A percentile compares a stretch with the other conserved stretches of the same genome.
phyloP scores from a whole-genome alignment of 2,888 invertebrate genomes.

The Fragum sueziense region DNA sequence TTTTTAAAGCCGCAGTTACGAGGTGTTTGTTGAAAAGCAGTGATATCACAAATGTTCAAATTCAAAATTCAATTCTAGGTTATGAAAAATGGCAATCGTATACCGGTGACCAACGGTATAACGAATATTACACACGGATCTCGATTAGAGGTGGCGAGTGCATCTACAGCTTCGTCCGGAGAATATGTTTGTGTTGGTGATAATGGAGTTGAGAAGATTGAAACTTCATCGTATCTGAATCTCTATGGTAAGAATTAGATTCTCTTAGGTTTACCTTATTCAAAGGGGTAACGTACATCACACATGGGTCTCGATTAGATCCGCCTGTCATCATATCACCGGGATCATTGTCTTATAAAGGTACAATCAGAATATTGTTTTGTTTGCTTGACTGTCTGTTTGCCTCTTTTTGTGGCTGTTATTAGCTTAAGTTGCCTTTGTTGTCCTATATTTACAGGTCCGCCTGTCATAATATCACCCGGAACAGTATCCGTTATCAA shows the following conservation, averaged over 20 bases:
- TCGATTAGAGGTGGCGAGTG: slow-evolving; percentile 51
- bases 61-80: too few relatives aligned
- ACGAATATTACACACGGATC: slow-evolving; percentile 54
- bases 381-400: not conserved
- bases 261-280: too few relatives aligned
- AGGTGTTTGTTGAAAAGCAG: too few relatives aligned
- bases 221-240: slow-evolving; percentile 49
- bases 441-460: too few relatives aligned
- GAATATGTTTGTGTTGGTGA: slow-evolving; percentile 60
- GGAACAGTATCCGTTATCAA: slow-evolving; percentile 34
- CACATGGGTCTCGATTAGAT: too few relatives aligned
- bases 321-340: too few relatives aligned
- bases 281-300: too few relatives aligned
- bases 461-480: slow-evolving; percentile 56
- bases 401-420: not conserved
- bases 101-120: slow-evolving; percentile 44
- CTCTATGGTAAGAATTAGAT: slow-evolving; percentile 48
- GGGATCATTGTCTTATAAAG: too few relatives aligned
- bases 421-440: too few relatives aligned
- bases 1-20: too few relatives aligned
- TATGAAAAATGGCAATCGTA: slow-evolving; percentile 44
- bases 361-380: not conserved
- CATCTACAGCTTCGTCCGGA: slow-evolving; percentile 41
- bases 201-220: slow-evolving; percentile 61
- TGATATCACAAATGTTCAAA: too few relatives aligned